Evolutionary conservation across 2,888 invertebrate genomes (phyloP), one percentile per base, ranked within the genome.

Genomic region (Copidosoma aretas): DNA sequence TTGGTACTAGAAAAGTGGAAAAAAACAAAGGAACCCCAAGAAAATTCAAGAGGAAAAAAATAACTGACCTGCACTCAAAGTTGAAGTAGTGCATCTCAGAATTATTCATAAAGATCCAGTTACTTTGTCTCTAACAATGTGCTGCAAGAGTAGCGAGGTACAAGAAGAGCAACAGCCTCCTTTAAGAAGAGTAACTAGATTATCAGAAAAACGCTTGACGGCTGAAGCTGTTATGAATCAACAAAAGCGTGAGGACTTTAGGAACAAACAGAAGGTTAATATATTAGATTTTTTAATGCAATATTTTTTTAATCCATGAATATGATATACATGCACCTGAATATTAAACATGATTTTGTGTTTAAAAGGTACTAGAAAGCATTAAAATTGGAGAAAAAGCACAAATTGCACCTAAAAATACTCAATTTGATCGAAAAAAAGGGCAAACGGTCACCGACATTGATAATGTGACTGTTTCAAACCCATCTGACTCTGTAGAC

Each of bases 321-420:
- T n/a, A n/a, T n/a, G n/a, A 46, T 46, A 8, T 46, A 15, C 43
- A 12, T 15, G 12, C 17, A 8, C 19, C 8, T 3, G 19, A 52
- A 19, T 24, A 25, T 22, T 56, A 22, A 21, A 3, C 1, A 17
- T 56, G 21, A n/a, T n/a, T n/a, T n/a, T n/a, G n/a, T n/a, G n/a
- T n/a, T n/a, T n/a, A 46, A 12, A 4, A 46, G 17, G 32, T 8
- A 32, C 32, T 32, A 8, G 32, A 3, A 8, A 32, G 32, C 32
- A 12, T 8, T 46, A 17, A 15, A 46, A 46, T 2, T 46, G 43
- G 12, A 57, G 49, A 10, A 17, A 41, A 12, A 56, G 68, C 14
- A 15, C 1, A 86, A 0, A 87, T 89, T 82, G 89, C 88, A 14
- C 88, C 89, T 0, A 78, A 78, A 64, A 85, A 87, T 82, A 86